Conservation (phyloP, 2,888 invertebrate genomes). For the Esperia sulphurella region DNA sequence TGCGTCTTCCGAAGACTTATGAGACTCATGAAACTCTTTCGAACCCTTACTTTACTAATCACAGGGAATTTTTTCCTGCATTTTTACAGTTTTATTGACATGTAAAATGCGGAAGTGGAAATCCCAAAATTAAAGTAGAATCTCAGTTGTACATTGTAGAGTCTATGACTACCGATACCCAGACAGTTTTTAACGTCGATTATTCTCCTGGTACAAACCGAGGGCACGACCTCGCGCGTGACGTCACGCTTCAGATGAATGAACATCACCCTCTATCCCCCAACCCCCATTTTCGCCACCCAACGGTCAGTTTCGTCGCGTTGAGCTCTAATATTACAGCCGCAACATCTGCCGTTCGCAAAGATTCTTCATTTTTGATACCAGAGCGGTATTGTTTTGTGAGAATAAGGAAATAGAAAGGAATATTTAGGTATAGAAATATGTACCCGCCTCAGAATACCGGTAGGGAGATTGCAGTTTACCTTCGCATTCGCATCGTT, state of each 20-base stretch:
- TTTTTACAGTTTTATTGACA: too few relatives aligned
- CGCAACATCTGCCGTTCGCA: constrained; percentile 48
- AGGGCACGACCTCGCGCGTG: constrained; percentile 68
- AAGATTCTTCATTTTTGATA: constrained; percentile 14
- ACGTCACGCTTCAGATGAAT: constrained; percentile 72
- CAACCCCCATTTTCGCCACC: constrained; percentile 26
- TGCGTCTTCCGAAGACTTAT: too few relatives aligned
- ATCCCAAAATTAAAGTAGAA: too few relatives aligned
- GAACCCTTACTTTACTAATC: too few relatives aligned
- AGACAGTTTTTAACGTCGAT: constrained; percentile 39
- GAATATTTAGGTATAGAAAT: not conserved
- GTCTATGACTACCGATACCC: constrained; percentile 30
- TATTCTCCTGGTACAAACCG: constrained; percentile 39
- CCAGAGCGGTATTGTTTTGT: not conserved
- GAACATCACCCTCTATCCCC: constrained; percentile 47
- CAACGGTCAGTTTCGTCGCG: constrained; percentile 49
- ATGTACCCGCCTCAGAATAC: not conserved
- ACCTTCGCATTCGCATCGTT: not conserved
- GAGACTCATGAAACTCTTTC: too few relatives aligned
- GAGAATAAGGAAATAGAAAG: not conserved
- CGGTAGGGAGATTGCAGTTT: not conserved
- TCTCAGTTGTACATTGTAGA: not conserved
- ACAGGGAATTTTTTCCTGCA: too few relatives aligned
- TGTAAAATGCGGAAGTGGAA: too few relatives aligned
- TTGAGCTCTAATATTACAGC: constrained; percentile 49